phyloP scores from a whole-genome alignment of 2,888 invertebrate genomes.

The Epirrita christyi region DNA sequence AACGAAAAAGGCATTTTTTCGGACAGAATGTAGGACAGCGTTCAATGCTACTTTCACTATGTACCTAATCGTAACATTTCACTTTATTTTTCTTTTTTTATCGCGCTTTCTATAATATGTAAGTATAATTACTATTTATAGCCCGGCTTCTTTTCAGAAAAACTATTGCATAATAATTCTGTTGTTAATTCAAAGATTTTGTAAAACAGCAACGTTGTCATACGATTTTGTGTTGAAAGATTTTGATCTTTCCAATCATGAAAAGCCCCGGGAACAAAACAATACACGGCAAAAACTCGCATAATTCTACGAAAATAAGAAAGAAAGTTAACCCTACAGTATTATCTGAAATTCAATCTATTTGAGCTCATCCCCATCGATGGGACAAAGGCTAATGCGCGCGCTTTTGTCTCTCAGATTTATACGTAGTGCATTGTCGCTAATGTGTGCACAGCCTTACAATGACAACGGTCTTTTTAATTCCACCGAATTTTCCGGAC shows the following conservation, averaged over 20 bases:
- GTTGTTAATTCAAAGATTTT: too few relatives aligned
- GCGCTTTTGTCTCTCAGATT: constrained; percentile 77
- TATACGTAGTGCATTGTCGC: constrained; percentile 77
- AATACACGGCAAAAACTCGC: constrained; percentile 43
- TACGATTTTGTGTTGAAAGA: not conserved
- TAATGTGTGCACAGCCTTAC: constrained; percentile 76
- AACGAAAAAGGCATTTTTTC: not conserved
- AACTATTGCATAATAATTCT: too few relatives aligned
- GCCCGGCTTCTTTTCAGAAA: too few relatives aligned
- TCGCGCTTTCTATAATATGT: too few relatives aligned
- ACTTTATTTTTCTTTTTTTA: too few relatives aligned
- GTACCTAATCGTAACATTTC: too few relatives aligned
- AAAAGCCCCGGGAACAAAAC: constrained; percentile 39
- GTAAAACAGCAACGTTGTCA: not conserved
- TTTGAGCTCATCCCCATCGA: constrained; percentile 77
- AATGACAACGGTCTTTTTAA: constrained; percentile 65
- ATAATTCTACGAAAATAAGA: constrained; percentile 58
- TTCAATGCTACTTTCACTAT: too few relatives aligned
- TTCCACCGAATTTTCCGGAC: constrained; percentile 55
- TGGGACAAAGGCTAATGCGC: constrained; percentile 74
- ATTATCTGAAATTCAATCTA: constrained; percentile 82
- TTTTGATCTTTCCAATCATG: constrained; percentile 27
- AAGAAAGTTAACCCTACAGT: constrained; percentile 68
- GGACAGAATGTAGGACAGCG: not conserved
- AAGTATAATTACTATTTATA: too few relatives aligned